Evolutionary conservation across 2,113 vertebrate species (phyloP), one percentile per base, ranked within the genome.

Genomic region (Melanostigma gelatinosum): DNA sequence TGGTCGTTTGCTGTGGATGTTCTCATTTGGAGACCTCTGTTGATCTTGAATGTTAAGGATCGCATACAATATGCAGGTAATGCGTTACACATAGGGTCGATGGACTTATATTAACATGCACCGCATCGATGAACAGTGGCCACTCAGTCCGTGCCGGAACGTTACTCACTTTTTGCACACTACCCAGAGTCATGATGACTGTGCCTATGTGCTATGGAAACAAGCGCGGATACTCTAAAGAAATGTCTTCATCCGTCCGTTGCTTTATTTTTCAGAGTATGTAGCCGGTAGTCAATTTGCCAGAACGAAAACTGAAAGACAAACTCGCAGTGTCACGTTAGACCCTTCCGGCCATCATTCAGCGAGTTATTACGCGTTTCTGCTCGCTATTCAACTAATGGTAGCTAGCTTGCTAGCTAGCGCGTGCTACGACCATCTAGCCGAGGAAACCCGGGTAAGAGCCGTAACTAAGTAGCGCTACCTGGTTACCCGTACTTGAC

Each of bases 341-440:
- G 91, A 91, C 70, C 50, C 74, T 77, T 79, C 84, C 77, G 88
- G 86, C 92, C 92, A 94, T 95, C 94, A 95, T 95, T 95, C 95
- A 95, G 95, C 94, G 92, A 88, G 87, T 94, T 94, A 91, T 93
- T 93, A 60, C 83, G 90, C 91, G 87, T 88, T 93, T 91, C 80
- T 85, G 86, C 91, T 85, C 36, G 88, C 89, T 88, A 63, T 83
- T 87, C 85, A 87, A 85, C 80, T 82, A 80, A 77, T 84, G 66
- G 27, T 20, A 42, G 93, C 87, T 93, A 91, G 91, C 87, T 13
- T 29, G 85, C 88, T 77, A 90, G 91, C 91, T 91, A 92, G 74
- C 90, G 90, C 89, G 92, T 93, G 92, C 84, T 87, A 67, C 82
- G 70, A 50, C 82, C 44, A 75, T 80, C 9, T 73, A 78, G 79